Conservation (phyloP, 2,888 invertebrate species). For the Mamestra brassicae region DNA sequence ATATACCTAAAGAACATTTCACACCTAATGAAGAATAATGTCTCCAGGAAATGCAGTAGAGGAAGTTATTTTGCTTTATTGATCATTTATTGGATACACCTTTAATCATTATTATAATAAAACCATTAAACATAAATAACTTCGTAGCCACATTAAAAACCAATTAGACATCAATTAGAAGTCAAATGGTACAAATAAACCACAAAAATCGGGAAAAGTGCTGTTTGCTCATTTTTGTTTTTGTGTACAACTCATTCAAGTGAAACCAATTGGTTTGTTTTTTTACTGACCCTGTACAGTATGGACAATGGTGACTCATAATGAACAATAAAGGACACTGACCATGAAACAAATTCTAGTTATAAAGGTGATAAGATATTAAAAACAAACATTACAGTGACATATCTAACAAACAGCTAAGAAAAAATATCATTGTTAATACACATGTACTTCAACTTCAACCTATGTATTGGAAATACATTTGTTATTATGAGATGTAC, state of each 20-base stretch:
- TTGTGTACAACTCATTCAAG: conserved; percentile 30
- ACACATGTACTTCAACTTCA: too few relatives aligned
- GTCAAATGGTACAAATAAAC: neutral
- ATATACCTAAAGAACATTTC: neutral
- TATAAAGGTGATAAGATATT: conserved; percentile 24
- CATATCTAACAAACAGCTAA: conserved; percentile 4
- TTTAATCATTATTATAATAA: neutral
- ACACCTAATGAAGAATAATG: neutral
- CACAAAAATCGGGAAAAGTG: conserved; percentile 15
- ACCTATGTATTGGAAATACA: too few relatives aligned
- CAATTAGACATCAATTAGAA: conserved; percentile 1
- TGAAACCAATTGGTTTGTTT: conserved; percentile 34
- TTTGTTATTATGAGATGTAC: too few relatives aligned
- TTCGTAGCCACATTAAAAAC: conserved; percentile 9
- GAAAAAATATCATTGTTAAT: neutral
- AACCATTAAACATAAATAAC: neutral
- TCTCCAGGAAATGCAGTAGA: neutral
- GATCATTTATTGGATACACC: neutral
- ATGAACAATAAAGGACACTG: conserved; percentile 33
- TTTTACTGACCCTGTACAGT: conserved; percentile 41
- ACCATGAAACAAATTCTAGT: conserved; percentile 32
- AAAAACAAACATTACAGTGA: conserved; percentile 22
- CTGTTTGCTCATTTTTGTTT: neutral
- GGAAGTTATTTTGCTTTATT: neutral
- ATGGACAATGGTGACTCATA: conserved; percentile 45